Percentiles rank a stretch among this genome's conserved stretches.
Evolutionary conservation across 2,888 invertebrate genomes (phyloP).

Genomic region (Amblyjoppa proteus): DNA sequence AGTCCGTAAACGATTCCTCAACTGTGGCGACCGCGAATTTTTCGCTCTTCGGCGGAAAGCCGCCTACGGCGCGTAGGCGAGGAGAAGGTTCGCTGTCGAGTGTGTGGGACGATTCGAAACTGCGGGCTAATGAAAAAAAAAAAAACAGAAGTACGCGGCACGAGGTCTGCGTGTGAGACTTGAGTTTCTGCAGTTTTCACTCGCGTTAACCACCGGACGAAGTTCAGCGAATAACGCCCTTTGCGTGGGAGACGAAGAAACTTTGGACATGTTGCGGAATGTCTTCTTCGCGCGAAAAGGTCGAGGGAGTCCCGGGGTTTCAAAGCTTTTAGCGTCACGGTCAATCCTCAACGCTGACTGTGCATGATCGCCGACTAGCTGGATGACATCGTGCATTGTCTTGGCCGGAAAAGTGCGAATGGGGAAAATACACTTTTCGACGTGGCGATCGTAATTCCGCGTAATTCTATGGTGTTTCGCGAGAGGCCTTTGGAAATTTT

Average conservation of each 20-base stretch:
- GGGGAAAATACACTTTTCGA: too few species aligned
- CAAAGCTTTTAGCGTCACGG: not conserved
- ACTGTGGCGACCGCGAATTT: too few species aligned
- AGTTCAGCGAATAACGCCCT: not conserved
- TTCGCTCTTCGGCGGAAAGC: too few species aligned
- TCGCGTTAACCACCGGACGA: not conserved
- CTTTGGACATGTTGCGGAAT: not conserved
- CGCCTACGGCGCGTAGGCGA: too few species aligned
- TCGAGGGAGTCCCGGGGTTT: not conserved
- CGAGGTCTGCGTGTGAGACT: not conserved
- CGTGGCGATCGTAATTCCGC: too few species aligned
- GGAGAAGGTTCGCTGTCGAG: too few species aligned
- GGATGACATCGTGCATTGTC: too few species aligned
- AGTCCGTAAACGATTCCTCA: too few species aligned
- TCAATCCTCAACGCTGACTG: not conserved
- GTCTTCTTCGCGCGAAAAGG: not conserved
- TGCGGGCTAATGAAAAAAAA: not conserved
- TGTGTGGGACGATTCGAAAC: not conserved
- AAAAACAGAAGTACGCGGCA: not conserved
- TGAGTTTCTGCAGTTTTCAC: not conserved
- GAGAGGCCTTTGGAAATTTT: too few species aligned
- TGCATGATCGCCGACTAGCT: too few species aligned
- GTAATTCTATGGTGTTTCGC: too few species aligned
- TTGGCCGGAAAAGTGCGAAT: too few species aligned
- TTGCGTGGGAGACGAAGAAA: conserved; percentile 1